Evolutionary conservation across 2,797 vertebrate genomes (phyloP).

Genomic region (Myoxocephalus aenaeus): DNA sequence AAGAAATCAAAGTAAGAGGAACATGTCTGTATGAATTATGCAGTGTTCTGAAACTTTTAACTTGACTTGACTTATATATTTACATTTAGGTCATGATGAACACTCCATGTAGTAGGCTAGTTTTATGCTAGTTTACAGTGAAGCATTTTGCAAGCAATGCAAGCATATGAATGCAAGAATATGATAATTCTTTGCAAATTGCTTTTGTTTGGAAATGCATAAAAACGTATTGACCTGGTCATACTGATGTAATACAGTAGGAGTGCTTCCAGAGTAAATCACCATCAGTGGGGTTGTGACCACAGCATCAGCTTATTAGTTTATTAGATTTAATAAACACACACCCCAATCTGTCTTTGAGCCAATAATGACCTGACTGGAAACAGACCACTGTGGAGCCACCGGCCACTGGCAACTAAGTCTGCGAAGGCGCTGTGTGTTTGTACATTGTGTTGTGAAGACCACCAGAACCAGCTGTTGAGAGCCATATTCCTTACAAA

Average conservation of each 20-base stretch:
- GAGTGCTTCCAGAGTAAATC: constrained; percentile 19
- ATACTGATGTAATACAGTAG: constrained; percentile 15
- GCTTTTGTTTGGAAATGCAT: background rate
- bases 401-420: constrained; percentile 18
- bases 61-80: background rate
- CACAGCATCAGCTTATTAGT: constrained; percentile 13
- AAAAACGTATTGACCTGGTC: background rate
- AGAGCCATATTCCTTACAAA: background rate
- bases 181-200: no score
- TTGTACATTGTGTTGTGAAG: constrained; percentile 11
- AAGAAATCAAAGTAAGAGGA: background rate
- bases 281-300: constrained; percentile 15
- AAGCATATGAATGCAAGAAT: no score
- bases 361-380: constrained; percentile 38
- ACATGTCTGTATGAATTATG: background rate
- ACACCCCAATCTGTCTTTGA: constrained; percentile 23
- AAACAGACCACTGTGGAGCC: constrained; percentile 24
- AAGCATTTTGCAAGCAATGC: background rate
- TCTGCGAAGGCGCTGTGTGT: constrained; percentile 12
- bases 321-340: constrained; percentile 39
- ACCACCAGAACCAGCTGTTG: constrained; percentile 24
- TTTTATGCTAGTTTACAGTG: no score
- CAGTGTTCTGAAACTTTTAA: background rate
- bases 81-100: background rate
- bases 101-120: no score